Base-by-base conservation (phyloP, 53 echinoderm and acorn worm species). In the Luidia sarsii region DNA sequence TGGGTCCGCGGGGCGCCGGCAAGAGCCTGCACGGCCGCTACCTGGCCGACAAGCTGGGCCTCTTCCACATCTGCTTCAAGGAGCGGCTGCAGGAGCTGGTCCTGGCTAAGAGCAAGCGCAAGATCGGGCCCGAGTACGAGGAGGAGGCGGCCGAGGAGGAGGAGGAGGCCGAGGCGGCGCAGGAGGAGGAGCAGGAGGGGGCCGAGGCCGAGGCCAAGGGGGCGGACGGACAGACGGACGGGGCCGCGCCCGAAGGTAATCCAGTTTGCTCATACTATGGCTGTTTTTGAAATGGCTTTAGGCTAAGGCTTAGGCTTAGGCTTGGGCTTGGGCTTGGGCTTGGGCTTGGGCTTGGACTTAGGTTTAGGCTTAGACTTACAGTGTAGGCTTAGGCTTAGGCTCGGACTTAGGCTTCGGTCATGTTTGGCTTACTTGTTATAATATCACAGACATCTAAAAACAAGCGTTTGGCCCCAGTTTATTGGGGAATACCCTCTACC, bases 51-150 rank as follows among this genome's bases (percentile, higher is more conserved):
- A 87, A 99, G 22, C 99, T 99, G 4, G 99, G 99, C 55, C 75
- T 99, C 70, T 99, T 99, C 79, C 99, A 99, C 83, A 99, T 99
- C 66, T 75, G 86, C 86, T 99, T 99, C 89, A 99, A 91, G 67
- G 99, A 99, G 39, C 87, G 99, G 8, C 94, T 99, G 3, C 99
- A 99, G 67, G 99, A 99, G 56, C 64, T 99, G 48, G 85, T 99
- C 91, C 94, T 99, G 53, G 90, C 88, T 28, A 99, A 99, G 91
- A 99, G 94, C 56, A 99, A 99, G 85, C 94, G 94, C 89, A 99
- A 91, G 68, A 83, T 99, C 39, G 99, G 94, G 27, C 94, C 94
- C 3, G 99, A 99, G 81, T 87, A 32, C 79, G 99, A 99, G 52
- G 99, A 99, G 67, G 99, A 99, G 37, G 97, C 91, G 48, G 99